Evolutionary conservation across 2,113 vertebrate species (phyloP).

Genomic region (Pholis gunnellus): DNA sequence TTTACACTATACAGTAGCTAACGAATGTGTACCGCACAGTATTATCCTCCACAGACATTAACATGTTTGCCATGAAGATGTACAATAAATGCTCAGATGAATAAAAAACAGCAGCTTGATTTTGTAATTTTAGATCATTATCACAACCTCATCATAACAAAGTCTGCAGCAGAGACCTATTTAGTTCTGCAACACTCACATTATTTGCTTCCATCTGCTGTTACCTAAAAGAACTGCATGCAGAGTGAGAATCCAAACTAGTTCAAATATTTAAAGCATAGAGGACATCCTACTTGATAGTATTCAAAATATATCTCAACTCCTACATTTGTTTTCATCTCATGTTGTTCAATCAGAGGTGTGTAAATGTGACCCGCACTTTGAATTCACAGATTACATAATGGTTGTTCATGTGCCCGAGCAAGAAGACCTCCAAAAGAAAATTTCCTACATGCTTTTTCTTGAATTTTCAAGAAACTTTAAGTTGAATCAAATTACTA

Average conservation of each 20-base stretch:
- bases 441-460: not conserved
- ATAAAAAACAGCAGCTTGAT: constrained; percentile 30
- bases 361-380: not conserved
- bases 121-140: not conserved
- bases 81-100: constrained; percentile 48
- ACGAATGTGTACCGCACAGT: constrained; percentile 62
- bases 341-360: not conserved
- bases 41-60: constrained; percentile 52
- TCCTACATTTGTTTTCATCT: not conserved
- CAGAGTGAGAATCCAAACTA: not conserved
- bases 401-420: not conserved
- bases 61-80: constrained; percentile 40
- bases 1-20: constrained; percentile 54
- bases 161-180: not conserved
- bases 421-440: not conserved
- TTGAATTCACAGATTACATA: not conserved
- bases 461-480: not conserved
- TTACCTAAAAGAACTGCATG: constrained; percentile 16
- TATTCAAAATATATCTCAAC: not conserved
- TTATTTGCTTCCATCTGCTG: constrained; percentile 43
- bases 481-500: not conserved
- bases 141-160: not conserved
- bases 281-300: not conserved
- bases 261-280: not conserved
- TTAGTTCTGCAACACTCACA: not conserved